These are phyloP conservation scores for Gryon sp. DNA, from an alignment of 1,140 invertebrate genomes.

Conservation along the genomic window DNA sequence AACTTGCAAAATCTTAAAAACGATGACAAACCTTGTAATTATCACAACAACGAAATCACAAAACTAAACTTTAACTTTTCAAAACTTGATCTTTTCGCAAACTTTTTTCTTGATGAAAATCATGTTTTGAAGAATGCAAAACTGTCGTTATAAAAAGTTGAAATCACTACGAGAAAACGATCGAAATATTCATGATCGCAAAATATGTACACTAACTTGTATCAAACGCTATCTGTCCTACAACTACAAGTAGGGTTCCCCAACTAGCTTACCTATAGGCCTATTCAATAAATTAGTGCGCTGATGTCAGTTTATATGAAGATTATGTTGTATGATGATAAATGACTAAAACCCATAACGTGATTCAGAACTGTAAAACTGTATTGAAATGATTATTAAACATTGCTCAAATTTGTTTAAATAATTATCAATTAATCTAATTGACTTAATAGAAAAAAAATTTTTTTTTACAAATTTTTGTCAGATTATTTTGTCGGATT, in stretches of 20 bases:
- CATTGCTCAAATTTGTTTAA: background rate
- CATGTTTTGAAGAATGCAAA: too few species aligned
- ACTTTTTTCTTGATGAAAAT: too few species aligned
- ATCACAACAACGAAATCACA: too few species aligned
- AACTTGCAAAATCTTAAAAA: too few species aligned
- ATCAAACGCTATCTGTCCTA: constrained; percentile 61
- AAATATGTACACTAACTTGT: constrained; percentile 56
- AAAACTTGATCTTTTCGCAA: too few species aligned
- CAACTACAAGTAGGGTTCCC: constrained; percentile 68
- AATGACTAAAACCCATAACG: constrained; percentile 52
- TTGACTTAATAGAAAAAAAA: background rate
- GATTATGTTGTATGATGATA: constrained; percentile 54
- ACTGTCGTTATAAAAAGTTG: too few species aligned
- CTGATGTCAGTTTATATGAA: constrained; percentile 78
- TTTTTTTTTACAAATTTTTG: too few species aligned
- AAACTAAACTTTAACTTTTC: too few species aligned
- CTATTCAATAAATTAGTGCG: constrained; percentile 78
- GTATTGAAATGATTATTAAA: constrained; percentile 1
- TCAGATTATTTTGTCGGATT: too few species aligned
- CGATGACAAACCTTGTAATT: too few species aligned
- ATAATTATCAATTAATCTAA: background rate
- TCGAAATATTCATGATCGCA: constrained; percentile 43
- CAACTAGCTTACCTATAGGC: constrained; percentile 74
- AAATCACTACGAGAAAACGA: background rate
- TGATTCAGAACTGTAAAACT: constrained; percentile 26